Percentiles rank a stretch among this genome's conserved stretches.
Conservation (phyloP, 2,113 vertebrate species). For the Mastomys natalensis region DNA sequence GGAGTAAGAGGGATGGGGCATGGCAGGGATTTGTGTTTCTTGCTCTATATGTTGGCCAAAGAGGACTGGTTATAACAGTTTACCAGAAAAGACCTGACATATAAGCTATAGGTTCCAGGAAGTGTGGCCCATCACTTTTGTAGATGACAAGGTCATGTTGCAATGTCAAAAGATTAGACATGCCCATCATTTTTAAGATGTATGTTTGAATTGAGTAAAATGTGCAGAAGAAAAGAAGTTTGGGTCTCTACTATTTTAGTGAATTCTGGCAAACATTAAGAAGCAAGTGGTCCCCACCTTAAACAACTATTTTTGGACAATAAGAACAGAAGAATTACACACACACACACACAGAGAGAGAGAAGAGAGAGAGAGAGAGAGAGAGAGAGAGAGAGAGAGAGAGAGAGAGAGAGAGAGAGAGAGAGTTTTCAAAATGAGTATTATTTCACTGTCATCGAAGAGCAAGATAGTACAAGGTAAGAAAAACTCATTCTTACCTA, state of each 20-base stretch:
- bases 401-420: no score
- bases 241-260: background rate
- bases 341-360: background rate
- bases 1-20: background rate
- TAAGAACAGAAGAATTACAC: background rate
- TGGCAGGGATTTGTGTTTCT: background rate
- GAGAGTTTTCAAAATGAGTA: background rate
- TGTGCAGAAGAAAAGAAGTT: background rate
- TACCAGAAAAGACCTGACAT: background rate
- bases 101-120: background rate
- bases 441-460: background rate
- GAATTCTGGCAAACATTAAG: constrained; percentile 1
- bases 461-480: background rate
- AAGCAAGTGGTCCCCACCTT: background rate
- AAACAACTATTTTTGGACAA: background rate
- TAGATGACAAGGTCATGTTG: background rate
- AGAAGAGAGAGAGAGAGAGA: no score
- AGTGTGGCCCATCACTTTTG: background rate
- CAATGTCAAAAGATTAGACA: background rate
- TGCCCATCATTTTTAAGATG: background rate
- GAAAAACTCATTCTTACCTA: background rate
- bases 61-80: background rate
- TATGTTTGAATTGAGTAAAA: background rate
- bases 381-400: no score
- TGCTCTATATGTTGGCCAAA: background rate